These are phyloP conservation scores for Drosophila sucinea DNA, from an alignment of 1,140 invertebrate species.

Conservation along the genomic window DNA sequence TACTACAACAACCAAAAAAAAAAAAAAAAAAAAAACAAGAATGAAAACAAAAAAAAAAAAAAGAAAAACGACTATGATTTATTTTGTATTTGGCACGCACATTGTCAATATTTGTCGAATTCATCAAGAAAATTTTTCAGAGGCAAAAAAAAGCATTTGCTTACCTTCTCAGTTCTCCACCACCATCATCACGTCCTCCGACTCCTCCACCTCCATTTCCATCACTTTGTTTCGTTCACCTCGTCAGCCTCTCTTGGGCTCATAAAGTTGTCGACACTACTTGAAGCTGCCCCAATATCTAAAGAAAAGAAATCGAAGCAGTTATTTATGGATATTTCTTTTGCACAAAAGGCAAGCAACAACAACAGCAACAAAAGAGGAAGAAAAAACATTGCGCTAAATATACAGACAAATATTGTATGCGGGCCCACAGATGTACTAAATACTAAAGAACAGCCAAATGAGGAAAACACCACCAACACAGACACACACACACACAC, in stretches of 20 bases:
- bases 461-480: not conserved
- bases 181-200: not conserved
- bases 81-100: constrained; percentile 77
- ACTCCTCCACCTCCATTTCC: not conserved
- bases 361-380: constrained; percentile 3
- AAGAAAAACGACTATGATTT: constrained; percentile 76
- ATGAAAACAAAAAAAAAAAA: constrained; percentile 59
- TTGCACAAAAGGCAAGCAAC: constrained; percentile 25
- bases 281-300: constrained; percentile 41
- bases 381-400: constrained; percentile 63
- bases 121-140: constrained; percentile 61
- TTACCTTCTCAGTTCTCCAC: not conserved
- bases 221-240: constrained; percentile 1
- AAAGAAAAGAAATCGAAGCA: constrained; percentile 66
- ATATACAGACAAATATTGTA: constrained; percentile 60
- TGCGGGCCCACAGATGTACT: constrained; percentile 46
- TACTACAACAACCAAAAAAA: constrained; percentile 51
- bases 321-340: constrained; percentile 71
- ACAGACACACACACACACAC: not conserved
- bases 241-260: constrained; percentile 22
- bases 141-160: constrained; percentile 10
- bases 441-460: constrained; percentile 5
- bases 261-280: constrained; percentile 73
- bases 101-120: constrained; percentile 80
- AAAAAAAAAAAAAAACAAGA: constrained; percentile 52